Evolutionary conservation across 2,797 vertebrate species (phyloP).

Genomic region (Amazonetta brasiliensis): DNA sequence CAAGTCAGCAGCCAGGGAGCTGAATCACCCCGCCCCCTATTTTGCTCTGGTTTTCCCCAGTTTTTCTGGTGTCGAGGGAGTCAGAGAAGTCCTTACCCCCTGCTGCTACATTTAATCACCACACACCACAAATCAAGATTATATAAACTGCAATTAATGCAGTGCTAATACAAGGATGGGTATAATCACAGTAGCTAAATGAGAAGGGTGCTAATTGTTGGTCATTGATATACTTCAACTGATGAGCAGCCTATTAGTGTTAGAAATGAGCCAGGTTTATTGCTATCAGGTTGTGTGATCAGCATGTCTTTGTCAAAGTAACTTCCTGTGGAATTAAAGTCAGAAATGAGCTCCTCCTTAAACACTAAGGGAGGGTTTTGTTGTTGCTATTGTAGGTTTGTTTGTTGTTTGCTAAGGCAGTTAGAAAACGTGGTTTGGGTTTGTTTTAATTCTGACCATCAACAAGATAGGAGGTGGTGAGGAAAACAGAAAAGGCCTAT

Average conservation of each 20-base stretch:
- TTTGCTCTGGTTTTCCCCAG: background rate
- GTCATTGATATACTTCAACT: background rate
- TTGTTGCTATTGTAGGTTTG: too few relatives aligned
- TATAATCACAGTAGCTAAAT: conserved; percentile 4
- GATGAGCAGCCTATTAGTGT: background rate
- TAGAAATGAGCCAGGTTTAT: background rate
- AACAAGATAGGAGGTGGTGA: background rate
- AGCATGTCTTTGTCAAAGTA: background rate
- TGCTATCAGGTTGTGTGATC: background rate
- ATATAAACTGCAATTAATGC: background rate
- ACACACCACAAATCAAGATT: background rate
- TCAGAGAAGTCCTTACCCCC: background rate
- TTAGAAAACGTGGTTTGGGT: background rate
- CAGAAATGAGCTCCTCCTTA: background rate
- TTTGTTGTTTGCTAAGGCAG: background rate
- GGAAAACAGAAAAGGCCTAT: background rate
- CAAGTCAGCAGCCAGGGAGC: background rate
- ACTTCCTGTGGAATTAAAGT: background rate
- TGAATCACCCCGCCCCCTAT: background rate
- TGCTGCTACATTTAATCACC: background rate
- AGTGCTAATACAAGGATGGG: background rate
- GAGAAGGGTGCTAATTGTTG: conserved; percentile 11
- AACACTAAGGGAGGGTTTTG: background rate
- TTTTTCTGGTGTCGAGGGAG: background rate
- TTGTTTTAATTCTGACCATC: background rate